phyloP scores from a whole-genome alignment of 1,140 invertebrate species.

The Saxidomus purpurata region DNA sequence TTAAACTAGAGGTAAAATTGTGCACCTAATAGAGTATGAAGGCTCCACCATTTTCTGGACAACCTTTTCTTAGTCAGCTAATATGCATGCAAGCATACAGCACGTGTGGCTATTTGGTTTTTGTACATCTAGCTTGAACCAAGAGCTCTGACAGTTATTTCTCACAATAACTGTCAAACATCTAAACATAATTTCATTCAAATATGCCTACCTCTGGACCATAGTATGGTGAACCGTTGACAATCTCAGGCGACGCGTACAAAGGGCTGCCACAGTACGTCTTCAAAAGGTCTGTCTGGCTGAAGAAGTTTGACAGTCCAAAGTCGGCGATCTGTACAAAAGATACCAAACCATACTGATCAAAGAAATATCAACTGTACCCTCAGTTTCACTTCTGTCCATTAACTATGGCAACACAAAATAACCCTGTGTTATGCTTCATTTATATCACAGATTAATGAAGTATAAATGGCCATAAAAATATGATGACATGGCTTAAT shows the following conservation, averaged over 20 bases:
- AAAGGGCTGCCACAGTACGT: conserved; percentile 99
- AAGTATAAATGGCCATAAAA: conserved; percentile 5
- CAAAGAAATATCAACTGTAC: not conserved
- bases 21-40: too few relatives aligned
- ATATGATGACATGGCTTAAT: conserved; percentile 5
- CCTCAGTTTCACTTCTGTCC: not conserved
- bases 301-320: conserved; percentile 99
- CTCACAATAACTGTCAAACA: too few relatives aligned
- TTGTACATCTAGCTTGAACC: too few relatives aligned
- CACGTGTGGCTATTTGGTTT: too few relatives aligned
- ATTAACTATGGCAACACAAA: not conserved
- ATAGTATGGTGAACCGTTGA: conserved; percentile 98
- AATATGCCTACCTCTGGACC: conserved; percentile 95
- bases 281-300: conserved; percentile 91
- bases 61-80: too few relatives aligned
- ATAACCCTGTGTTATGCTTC: too few relatives aligned
- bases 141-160: too few relatives aligned
- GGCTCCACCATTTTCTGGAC: too few relatives aligned
- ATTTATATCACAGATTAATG: not conserved
- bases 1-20: too few relatives aligned
- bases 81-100: too few relatives aligned
- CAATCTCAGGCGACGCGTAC: conserved; percentile 99
- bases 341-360: not conserved
- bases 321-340: conserved; percentile 97
- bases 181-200: too few relatives aligned